Percentiles rank a stretch among this genome's conserved stretches.
phyloP scores from a whole-genome alignment of 2,797 vertebrate genomes.

The Masticophis lateralis region DNA sequence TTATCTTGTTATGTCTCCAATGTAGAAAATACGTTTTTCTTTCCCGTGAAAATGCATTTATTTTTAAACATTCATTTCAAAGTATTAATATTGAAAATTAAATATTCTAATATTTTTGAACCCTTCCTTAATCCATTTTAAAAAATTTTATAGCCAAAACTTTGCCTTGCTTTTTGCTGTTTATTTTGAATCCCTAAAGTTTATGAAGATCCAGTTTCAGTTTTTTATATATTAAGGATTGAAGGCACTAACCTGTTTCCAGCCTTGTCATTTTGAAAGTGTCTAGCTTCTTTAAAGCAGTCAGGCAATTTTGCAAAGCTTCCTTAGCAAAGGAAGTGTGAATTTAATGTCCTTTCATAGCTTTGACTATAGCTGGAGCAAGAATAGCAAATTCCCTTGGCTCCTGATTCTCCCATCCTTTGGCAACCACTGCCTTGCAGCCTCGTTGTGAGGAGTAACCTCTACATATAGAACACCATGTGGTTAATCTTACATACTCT shows the following conservation, averaged over 20 bases:
- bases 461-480: neutral
- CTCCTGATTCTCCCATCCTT: neutral
- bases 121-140: neutral
- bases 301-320: neutral
- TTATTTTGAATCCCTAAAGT: neutral
- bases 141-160: neutral
- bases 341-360: neutral
- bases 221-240: neutral
- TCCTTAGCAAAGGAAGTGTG: neutral
- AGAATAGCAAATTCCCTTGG: neutral
- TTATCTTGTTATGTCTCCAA: neutral
- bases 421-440: neutral
- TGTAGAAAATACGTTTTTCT: neutral
- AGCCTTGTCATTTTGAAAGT: neutral
- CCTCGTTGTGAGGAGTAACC: neutral
- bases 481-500: neutral
- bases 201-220: neutral
- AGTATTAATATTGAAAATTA: neutral
- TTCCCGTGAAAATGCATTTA: neutral
- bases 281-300: neutral
- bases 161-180: neutral
- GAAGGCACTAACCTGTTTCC: neutral
- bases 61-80: neutral
- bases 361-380: neutral
- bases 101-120: neutral